These are phyloP conservation scores for Sisyra terminalis DNA, from an alignment of 2,888 invertebrate species.

Conservation along the genomic window DNA sequence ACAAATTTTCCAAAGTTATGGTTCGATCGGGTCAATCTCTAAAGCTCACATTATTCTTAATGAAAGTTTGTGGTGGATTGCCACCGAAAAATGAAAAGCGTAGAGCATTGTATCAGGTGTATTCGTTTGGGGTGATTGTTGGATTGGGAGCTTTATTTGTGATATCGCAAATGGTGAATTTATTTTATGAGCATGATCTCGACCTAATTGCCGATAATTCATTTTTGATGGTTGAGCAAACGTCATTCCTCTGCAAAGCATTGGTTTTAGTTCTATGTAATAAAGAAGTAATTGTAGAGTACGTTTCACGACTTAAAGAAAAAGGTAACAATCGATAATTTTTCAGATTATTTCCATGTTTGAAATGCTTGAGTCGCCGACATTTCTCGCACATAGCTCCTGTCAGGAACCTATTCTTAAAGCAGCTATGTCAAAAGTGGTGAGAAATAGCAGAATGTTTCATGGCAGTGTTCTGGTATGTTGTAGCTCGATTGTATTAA, in stretches of 20 bases:
- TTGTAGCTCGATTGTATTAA: conserved; percentile 10
- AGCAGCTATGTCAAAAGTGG: conserved; percentile 6
- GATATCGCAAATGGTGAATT: conserved; percentile 4
- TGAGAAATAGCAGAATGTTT: conserved; percentile 6
- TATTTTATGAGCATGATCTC: conserved; percentile 2
- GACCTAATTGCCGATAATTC: conserved; percentile 4
- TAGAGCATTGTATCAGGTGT: not conserved
- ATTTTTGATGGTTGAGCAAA: conserved; percentile 1
- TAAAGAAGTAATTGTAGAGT: not conserved
- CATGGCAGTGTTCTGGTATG: conserved; percentile 1
- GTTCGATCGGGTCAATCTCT: conserved; percentile 6
- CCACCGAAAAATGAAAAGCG: conserved; percentile 6
- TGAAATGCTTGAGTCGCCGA: conserved; percentile 1
- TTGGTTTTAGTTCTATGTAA: not conserved
- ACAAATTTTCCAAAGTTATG: not conserved
- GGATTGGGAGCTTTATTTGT: conserved; percentile 1
- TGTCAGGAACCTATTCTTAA: conserved; percentile 8
- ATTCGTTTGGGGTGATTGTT: not conserved
- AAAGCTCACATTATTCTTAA: conserved; percentile 9
- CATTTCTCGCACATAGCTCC: conserved; percentile 4
- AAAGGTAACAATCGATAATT: not conserved
- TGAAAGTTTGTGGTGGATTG: conserved; percentile 9
- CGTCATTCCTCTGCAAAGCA: not conserved
- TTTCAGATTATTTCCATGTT: conserved; percentile 6
- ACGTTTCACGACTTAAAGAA: not conserved